Base-by-base conservation (phyloP, 1,140 invertebrate species). In the Coptotermes formosanus region DNA sequence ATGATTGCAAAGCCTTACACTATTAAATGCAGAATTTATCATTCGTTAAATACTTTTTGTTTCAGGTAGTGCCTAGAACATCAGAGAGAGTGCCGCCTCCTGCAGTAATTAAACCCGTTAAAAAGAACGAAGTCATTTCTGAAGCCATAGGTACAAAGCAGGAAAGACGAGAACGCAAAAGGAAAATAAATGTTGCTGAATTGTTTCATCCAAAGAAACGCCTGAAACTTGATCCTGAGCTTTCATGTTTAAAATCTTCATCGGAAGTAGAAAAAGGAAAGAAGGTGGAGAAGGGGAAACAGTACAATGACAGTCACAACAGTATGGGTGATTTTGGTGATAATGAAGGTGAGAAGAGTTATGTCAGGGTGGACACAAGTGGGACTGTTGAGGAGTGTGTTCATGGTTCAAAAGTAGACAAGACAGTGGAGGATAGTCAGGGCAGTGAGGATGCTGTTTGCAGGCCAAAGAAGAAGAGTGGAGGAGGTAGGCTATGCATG, bases 181-280 rank as follows among this genome's bases (percentile, higher is more conserved):
- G 94, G 32, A 95, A 95, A 89, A 91, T 95, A 45, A 94, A 94
- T 87, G 93, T 96, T 6, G 94, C 94, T 88, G 93, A 94, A 87
- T 91, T 96, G 87, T 95, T 96, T 89, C 92, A 93, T 84, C 89
- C 89, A 9, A 89, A 91, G 75, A 86, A 86, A 55, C 43, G 83
- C 14, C 83, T 19, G 45, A 45, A 32, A 25, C 23, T 84, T 32
- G 83, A 25, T 75, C 9, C 64, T n/a, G 64, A 75, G 7, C 9
- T 16, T 2, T 75, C 64, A 75, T 75, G n/a, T 75, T 30, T 25
- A 25, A 75, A 75, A 8, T 75, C 64, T 75, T 75, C n/a, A 8
- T 11, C n/a, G 30, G 64, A 30, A n/a, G n/a, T 30, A 30, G 64
- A 75, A 30, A 75, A 16, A 75, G 16, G 59, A 64, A 75, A 7